Conservation (phyloP, 1,140 invertebrate species). For the Battus philenor region DNA sequence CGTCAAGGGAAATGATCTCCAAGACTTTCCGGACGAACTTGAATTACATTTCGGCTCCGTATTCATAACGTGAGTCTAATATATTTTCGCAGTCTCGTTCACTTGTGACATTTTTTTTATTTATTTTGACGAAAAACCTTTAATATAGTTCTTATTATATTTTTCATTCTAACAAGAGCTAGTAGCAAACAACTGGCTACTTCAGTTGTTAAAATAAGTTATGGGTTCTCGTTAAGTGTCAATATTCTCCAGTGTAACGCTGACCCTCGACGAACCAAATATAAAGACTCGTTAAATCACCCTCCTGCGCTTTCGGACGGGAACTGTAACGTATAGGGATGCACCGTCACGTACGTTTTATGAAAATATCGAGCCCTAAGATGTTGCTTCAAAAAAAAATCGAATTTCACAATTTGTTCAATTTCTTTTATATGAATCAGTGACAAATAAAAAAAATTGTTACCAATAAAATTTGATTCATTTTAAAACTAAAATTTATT, state of each 20-base stretch:
- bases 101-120: conserved; percentile 28
- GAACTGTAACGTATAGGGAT: conserved; percentile 26
- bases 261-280: conserved; percentile 21
- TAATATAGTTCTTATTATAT: too few species aligned
- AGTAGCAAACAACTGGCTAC: too few species aligned
- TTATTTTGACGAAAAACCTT: too few species aligned
- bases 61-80: too few species aligned
- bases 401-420: too few species aligned
- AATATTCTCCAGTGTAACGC: conserved; percentile 6
- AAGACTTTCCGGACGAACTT: conserved; percentile 39
- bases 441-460: too few species aligned
- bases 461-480: too few species aligned
- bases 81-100: too few species aligned
- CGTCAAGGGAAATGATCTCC: conserved; percentile 51
- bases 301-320: conserved; percentile 14
- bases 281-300: conserved; percentile 29
- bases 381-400: too few species aligned
- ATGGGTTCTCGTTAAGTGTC: conserved; percentile 11
- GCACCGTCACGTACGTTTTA: conserved; percentile 38
- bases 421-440: too few species aligned
- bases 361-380: conserved; percentile 23
- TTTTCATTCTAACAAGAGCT: too few species aligned
- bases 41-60: conserved; percentile 43
- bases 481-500: too few species aligned
- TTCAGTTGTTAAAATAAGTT: not conserved